Evolutionary conservation across 2,888 invertebrate species (phyloP).

Genomic region (Dasysyrphus tricinctus): DNA sequence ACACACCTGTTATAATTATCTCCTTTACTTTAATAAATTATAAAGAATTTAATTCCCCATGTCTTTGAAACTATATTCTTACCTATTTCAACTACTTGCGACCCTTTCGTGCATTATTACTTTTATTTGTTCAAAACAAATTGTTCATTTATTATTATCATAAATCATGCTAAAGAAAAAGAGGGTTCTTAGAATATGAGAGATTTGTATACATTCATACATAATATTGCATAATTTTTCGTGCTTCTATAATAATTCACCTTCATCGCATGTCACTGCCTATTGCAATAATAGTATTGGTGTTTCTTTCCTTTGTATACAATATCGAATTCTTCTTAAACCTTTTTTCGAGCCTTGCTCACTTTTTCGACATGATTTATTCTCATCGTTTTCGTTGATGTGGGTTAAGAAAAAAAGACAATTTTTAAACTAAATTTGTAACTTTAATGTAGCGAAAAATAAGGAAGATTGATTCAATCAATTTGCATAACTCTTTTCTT

Average conservation of each 20-base stretch:
- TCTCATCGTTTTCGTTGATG: not conserved
- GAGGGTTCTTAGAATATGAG: not conserved
- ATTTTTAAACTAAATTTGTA: not conserved
- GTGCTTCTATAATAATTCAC: not conserved
- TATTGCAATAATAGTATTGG: not conserved
- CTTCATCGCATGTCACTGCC: not conserved
- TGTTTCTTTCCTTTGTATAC: not conserved
- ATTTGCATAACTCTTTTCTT: too few relatives aligned
- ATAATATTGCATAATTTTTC: not conserved
- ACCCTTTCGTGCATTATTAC: not conserved
- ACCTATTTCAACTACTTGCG: not conserved
- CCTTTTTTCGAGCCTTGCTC: not conserved
- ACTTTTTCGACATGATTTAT: not conserved
- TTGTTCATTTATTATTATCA: not conserved
- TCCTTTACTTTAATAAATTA: too few relatives aligned
- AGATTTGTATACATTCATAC: not conserved
- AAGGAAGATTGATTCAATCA: too few relatives aligned
- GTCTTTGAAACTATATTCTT: too few relatives aligned
- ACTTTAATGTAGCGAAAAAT: too few relatives aligned
- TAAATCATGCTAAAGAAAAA: not conserved
- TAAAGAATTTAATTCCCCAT: too few relatives aligned
- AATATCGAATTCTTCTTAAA: not conserved
- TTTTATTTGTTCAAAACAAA: too few relatives aligned
- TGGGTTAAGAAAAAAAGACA: not conserved
- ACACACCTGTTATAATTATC: too few relatives aligned